These are phyloP conservation scores for Sphenopsis melanotis DNA, from an alignment of 2,797 vertebrate species.

Conservation along the genomic window DNA sequence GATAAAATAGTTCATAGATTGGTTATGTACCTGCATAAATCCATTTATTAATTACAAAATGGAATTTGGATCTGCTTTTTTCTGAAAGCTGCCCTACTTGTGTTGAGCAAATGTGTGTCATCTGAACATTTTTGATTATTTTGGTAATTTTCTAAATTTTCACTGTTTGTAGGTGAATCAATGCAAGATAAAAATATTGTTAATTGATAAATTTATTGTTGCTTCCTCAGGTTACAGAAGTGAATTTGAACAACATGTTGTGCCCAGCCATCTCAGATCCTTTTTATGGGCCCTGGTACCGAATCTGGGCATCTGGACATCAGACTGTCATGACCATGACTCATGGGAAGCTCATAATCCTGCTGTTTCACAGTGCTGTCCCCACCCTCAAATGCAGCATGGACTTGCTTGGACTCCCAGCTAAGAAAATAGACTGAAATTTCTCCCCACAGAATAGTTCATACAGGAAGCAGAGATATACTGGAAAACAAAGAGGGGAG, in stretches of 20 bases:
- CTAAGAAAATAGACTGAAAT: conserved; percentile 91
- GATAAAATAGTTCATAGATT: background rate
- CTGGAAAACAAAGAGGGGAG: conserved; percentile 29
- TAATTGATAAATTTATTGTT: background rate
- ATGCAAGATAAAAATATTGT: background rate
- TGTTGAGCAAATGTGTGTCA: background rate
- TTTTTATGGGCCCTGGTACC: conserved; percentile 97
- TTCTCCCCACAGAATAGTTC: background rate
- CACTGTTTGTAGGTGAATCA: background rate
- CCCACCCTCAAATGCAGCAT: conserved; percentile 79
- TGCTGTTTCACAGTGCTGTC: conserved; percentile 81
- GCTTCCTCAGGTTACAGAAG: conserved; percentile 86
- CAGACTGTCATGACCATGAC: conserved; percentile 95
- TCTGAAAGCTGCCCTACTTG: background rate
- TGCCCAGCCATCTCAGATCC: conserved; percentile 98
- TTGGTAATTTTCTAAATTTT: background rate
- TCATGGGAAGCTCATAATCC: conserved; percentile 91
- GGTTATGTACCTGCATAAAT: background rate
- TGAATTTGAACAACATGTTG: conserved; percentile 99
- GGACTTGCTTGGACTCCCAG: conserved; percentile 83
- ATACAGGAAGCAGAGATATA: conserved; percentile 36
- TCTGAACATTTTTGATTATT: background rate
- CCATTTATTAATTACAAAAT: background rate
- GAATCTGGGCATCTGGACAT: conserved; percentile 94
- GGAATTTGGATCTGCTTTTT: background rate